These are phyloP conservation scores for Trachelus iudaicus DNA, from an alignment of 2,888 invertebrate genomes.

Conservation along the genomic window DNA sequence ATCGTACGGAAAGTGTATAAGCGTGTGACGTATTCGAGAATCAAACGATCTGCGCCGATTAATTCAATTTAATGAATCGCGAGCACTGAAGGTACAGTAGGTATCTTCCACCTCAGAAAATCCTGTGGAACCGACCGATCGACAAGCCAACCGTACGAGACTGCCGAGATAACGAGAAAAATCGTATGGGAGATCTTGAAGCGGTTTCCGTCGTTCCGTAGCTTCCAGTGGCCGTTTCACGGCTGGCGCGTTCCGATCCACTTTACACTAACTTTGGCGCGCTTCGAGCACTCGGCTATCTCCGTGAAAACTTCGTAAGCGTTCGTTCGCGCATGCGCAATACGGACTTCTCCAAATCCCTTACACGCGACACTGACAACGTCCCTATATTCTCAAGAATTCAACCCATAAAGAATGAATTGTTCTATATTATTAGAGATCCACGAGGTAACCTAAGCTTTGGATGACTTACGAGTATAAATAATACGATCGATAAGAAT, in stretches of 20 bases:
- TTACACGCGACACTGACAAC: too few relatives aligned
- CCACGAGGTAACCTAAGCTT: too few relatives aligned
- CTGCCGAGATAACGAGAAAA: slow-evolving; percentile 19
- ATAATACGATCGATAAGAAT: background rate
- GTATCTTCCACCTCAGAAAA: background rate
- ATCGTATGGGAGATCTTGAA: slow-evolving; percentile 37
- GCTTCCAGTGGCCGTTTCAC: slow-evolving; percentile 40
- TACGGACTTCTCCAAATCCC: background rate
- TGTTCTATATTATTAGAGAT: background rate
- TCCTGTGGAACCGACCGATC: slow-evolving; percentile 1
- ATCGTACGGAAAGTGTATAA: background rate
- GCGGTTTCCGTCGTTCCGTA: slow-evolving; percentile 41
- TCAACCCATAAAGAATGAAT: background rate
- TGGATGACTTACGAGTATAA: too few relatives aligned
- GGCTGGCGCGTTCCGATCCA: slow-evolving; percentile 17
- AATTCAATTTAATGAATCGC: background rate
- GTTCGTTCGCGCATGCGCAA: slow-evolving; percentile 15
- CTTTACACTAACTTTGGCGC: slow-evolving; percentile 34
- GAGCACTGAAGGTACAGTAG: background rate
- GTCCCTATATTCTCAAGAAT: background rate
- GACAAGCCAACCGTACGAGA: slow-evolving; percentile 32
- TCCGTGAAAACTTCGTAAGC: slow-evolving; percentile 24
- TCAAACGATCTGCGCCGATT: background rate
- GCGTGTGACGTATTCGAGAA: background rate
- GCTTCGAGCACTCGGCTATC: slow-evolving; percentile 33